Percentiles rank a stretch among this genome's conserved stretches.
Conservation (phyloP, 2,888 invertebrate genomes). For the Pollenia labialis region DNA sequence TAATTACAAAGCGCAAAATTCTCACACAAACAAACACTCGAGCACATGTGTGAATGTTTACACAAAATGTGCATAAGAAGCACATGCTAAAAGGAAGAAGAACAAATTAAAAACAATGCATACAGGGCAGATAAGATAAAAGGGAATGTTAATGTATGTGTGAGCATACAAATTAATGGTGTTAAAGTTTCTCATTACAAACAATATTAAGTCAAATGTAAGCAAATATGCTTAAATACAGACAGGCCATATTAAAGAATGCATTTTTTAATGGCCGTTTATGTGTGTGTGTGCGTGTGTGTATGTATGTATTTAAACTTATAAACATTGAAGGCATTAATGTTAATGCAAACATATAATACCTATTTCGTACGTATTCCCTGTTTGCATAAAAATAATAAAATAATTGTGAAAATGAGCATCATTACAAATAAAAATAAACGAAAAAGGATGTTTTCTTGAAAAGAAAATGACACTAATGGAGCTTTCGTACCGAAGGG, state of each 20-base stretch:
- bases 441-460: slow-evolving; percentile 50
- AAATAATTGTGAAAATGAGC: slow-evolving; percentile 32
- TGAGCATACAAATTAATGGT: slow-evolving; percentile 50
- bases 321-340: slow-evolving; percentile 27
- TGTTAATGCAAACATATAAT: slow-evolving; percentile 23
- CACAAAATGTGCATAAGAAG: slow-evolving; percentile 11
- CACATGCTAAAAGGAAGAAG: neutral
- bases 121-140: neutral
- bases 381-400: neutral
- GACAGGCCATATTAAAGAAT: neutral
- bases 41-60: neutral
- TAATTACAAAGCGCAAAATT: slow-evolving; percentile 45
- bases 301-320: slow-evolving; percentile 5
- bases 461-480: slow-evolving; percentile 11
- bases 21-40: neutral
- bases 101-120: neutral
- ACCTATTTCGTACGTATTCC: slow-evolving; percentile 23
- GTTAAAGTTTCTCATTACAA: slow-evolving; percentile 52
- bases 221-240: slow-evolving; percentile 20
- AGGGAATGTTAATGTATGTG: neutral
- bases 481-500: neutral
- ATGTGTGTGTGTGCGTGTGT: neutral
- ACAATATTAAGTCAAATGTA: slow-evolving; percentile 47
- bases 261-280: neutral
- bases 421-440: slow-evolving; percentile 12